A percentile compares a stretch with the other conserved stretches of the same genome.
Evolutionary conservation across 2,888 invertebrate genomes (phyloP).

Genomic region (Hyles lineata): DNA sequence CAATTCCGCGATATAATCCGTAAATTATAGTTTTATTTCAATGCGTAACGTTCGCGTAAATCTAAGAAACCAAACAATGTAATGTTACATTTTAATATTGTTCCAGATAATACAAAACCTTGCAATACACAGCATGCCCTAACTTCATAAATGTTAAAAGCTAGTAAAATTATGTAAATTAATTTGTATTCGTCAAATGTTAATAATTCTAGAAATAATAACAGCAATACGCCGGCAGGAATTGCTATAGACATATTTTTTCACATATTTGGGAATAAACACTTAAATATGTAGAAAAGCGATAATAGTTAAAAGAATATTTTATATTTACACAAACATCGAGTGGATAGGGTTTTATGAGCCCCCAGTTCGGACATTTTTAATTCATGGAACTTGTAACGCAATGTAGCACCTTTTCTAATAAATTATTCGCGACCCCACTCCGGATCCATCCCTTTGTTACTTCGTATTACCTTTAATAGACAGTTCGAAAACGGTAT

Average conservation of each 20-base stretch:
- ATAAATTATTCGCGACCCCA: constrained; percentile 73
- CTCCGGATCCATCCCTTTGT: constrained; percentile 67
- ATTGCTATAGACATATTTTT: background rate
- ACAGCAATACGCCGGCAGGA: background rate
- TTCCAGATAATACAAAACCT: too few relatives aligned
- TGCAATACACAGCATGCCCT: too few relatives aligned
- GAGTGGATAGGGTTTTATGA: constrained; percentile 5
- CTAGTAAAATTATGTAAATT: too few relatives aligned
- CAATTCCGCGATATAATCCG: too few relatives aligned
- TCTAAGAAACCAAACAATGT: too few relatives aligned
- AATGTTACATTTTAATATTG: too few relatives aligned
- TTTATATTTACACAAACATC: constrained; percentile 5
- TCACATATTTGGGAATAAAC: background rate
- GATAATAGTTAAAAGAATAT: constrained; percentile 11
- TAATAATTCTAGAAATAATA: background rate
- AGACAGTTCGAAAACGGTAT: constrained; percentile 42
- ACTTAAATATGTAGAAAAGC: background rate
- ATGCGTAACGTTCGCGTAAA: too few relatives aligned
- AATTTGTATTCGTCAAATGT: too few relatives aligned
- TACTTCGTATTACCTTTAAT: constrained; percentile 60
- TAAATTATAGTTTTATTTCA: too few relatives aligned
- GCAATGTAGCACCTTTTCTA: constrained; percentile 64
- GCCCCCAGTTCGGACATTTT: constrained; percentile 37
- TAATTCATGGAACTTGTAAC: constrained; percentile 49
- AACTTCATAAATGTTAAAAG: too few relatives aligned